Conservation (phyloP, 1,140 invertebrate genomes). For the Nilaparvata lugens region DNA sequence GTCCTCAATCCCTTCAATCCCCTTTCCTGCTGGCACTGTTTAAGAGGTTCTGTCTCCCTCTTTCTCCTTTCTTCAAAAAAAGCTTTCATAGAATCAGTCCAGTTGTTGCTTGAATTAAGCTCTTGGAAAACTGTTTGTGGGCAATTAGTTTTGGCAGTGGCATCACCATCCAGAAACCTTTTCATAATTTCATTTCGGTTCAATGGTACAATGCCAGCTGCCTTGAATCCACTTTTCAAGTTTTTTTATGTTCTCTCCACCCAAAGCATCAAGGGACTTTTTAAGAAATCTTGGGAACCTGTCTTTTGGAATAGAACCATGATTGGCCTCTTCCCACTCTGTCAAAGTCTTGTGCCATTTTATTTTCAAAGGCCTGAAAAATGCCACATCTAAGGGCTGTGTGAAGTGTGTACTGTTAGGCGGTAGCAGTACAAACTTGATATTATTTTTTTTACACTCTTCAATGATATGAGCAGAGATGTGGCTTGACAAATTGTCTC, state of each 20-base stretch:
- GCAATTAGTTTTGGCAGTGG: not conserved
- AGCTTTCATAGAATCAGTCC: not conserved
- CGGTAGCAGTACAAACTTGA: constrained; percentile 34
- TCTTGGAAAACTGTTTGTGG: no score
- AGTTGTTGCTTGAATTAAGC: not conserved
- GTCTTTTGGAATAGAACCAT: constrained; percentile 12
- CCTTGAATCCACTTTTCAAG: constrained; percentile 25
- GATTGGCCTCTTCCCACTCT: constrained; percentile 25
- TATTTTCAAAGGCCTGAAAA: constrained; percentile 33
- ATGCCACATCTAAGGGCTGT: constrained; percentile 37
- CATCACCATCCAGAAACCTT: constrained; percentile 9
- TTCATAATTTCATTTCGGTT: constrained; percentile 22
- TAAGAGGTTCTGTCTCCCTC: not conserved
- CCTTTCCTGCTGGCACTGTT: not conserved
- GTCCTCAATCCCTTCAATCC: not conserved
- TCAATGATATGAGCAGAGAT: constrained; percentile 31
- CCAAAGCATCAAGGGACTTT: constrained; percentile 4
- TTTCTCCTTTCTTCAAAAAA: not conserved
- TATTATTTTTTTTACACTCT: constrained; percentile 30
- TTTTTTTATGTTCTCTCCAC: constrained; percentile 16
- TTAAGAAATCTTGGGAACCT: constrained; percentile 24
- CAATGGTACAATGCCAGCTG: constrained; percentile 26
- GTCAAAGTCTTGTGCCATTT: constrained; percentile 32
- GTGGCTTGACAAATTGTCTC: constrained; percentile 36
- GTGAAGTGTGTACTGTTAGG: constrained; percentile 35